Percentiles rank a stretch among this genome's conserved stretches.
Evolutionary conservation across 2,797 vertebrate species (phyloP).

Genomic region (Clarias platycephalus): DNA sequence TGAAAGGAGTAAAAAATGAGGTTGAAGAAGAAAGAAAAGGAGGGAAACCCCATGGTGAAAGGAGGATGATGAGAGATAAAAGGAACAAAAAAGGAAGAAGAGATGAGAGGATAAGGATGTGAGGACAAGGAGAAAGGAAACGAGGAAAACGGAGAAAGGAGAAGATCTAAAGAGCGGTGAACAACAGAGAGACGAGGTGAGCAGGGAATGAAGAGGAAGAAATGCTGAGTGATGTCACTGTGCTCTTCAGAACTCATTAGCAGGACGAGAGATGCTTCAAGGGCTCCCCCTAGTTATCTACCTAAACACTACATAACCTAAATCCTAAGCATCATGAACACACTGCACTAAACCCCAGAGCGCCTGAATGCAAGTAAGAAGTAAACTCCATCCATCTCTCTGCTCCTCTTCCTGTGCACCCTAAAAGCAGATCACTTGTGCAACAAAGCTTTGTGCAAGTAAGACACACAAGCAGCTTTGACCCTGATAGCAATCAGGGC

Average conservation of each 20-base stretch:
- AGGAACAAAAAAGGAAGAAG: no score
- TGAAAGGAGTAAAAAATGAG: neutral
- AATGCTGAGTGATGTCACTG: conserved; percentile 4
- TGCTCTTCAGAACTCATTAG: conserved; percentile 29
- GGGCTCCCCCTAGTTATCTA: conserved; percentile 23
- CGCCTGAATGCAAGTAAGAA: neutral
- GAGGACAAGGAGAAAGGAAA: neutral
- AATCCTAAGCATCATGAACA: neutral
- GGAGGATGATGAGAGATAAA: neutral
- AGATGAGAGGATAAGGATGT: neutral
- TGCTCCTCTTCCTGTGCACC: neutral
- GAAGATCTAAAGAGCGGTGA: neutral
- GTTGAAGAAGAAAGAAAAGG: neutral
- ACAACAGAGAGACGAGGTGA: neutral
- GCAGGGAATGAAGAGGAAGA: neutral
- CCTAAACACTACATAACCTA: conserved; percentile 3
- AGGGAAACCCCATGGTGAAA: neutral
- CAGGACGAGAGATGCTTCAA: conserved; percentile 12
- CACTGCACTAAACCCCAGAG: neutral
- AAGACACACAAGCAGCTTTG: conserved; percentile 29
- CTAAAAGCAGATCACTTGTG: conserved; percentile 36
- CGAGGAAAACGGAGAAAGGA: neutral
- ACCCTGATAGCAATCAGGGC: neutral
- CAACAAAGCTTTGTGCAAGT: conserved; percentile 25
- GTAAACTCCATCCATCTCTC: neutral